Percentiles rank a stretch among this genome's conserved stretches.
These are phyloP conservation scores for Strigamia maritima DNA, from an alignment of 2,888 invertebrate species.

Conservation along the genomic window DNA sequence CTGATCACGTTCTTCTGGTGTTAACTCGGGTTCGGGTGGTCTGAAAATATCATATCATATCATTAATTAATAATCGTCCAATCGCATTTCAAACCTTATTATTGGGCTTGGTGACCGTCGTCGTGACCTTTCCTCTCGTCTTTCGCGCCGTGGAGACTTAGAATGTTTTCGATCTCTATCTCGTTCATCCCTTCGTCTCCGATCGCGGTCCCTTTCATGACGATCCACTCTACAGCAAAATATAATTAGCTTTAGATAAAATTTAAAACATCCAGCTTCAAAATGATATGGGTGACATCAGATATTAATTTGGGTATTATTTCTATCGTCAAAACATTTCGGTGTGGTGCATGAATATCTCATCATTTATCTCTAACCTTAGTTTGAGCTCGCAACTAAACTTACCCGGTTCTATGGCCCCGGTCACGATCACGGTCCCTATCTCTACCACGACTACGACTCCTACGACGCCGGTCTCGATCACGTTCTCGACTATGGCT, in stretches of 20 bases:
- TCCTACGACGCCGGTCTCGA: conserved; percentile 44
- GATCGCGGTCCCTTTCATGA: conserved; percentile 36
- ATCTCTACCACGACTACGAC: conserved; percentile 44
- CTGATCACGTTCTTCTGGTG: conserved; percentile 97
- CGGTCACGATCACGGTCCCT: conserved; percentile 39
- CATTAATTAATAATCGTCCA: neutral
- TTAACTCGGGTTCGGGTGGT: conserved; percentile 56
- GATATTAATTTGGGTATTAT: neutral
- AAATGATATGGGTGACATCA: neutral
- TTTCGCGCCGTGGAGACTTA: conserved; percentile 36
- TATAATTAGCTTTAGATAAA: neutral
- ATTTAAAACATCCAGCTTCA: neutral
- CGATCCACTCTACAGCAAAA: neutral
- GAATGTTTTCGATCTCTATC: conserved; percentile 40
- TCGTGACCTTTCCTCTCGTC: conserved; percentile 33
- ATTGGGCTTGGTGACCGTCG: conserved; percentile 6
- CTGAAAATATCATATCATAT: neutral
- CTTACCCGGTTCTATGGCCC: conserved; percentile 48
- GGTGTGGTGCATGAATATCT: conserved; percentile 38
- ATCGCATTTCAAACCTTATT: neutral
- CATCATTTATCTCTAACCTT: conserved; percentile 36
- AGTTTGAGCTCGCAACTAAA: neutral
- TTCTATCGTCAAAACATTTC: conserved; percentile 6
- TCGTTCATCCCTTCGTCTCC: conserved; percentile 39
- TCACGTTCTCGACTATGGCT: conserved; percentile 45